phyloP scores from a whole-genome alignment of 2,113 vertebrate species.

The Stigmatopora argus region DNA sequence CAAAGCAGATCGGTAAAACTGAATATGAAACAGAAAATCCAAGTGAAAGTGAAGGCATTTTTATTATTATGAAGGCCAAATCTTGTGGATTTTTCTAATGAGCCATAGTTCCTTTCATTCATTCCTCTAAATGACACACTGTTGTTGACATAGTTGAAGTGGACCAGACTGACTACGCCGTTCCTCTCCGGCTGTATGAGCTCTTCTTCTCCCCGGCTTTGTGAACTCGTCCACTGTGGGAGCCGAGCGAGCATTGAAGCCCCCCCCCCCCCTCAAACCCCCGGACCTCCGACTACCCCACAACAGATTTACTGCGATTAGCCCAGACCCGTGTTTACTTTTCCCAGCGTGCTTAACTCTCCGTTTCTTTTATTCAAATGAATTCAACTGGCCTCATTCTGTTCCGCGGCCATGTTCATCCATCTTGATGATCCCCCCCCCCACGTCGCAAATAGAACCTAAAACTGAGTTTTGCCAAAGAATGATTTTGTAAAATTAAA shows the following conservation, averaged over 20 bases:
- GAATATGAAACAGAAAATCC: no score
- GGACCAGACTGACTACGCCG: slow-evolving; percentile 38
- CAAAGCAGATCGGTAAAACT: no score
- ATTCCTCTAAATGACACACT: slow-evolving; percentile 24
- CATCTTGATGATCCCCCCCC: slow-evolving; percentile 2
- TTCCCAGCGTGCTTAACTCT: slow-evolving; percentile 66
- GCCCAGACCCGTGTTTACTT: slow-evolving; percentile 63
- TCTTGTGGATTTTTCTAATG: no score
- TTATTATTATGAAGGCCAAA: no score
- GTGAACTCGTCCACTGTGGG: slow-evolving; percentile 55
- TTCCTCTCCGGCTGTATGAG: slow-evolving; percentile 34
- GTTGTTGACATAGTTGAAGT: slow-evolving; percentile 35
- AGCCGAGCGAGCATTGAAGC: slow-evolving; percentile 23
- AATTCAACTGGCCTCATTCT: slow-evolving; percentile 31
- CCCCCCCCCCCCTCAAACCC: background rate
- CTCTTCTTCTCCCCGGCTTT: slow-evolving; percentile 43
- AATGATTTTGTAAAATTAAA: slow-evolving; percentile 19
- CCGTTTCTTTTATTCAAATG: slow-evolving; percentile 54
- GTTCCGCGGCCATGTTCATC: slow-evolving; percentile 22
- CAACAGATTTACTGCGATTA: slow-evolving; percentile 58
- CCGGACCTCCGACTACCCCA: background rate
- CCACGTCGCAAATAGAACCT: background rate
- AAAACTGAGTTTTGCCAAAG: slow-evolving; percentile 15
- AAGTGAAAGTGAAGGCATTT: no score
- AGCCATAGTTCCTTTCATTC: slow-evolving; percentile 6